Conservation (phyloP, 2,113 vertebrate species). For the Brachyhypopomus gauderio region DNA sequence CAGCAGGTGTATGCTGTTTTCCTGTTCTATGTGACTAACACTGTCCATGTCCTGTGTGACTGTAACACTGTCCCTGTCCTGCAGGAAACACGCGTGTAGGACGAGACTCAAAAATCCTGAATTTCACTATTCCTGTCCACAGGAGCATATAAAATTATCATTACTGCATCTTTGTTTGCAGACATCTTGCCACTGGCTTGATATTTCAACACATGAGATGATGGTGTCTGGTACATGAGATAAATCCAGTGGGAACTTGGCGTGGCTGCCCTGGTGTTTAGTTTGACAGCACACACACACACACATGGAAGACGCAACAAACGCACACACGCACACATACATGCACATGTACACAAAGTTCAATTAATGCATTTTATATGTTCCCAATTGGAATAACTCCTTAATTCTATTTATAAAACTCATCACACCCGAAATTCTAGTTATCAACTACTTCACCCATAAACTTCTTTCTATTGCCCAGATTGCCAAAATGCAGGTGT, state of each 20-base stretch:
- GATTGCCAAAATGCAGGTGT: not conserved
- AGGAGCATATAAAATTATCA: no score
- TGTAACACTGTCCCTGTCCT: not conserved
- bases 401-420: not conserved
- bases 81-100: no score
- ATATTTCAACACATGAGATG: not conserved
- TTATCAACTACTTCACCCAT: not conserved
- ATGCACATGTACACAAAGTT: not conserved
- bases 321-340: not conserved
- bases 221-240: not conserved
- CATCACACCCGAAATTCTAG: not conserved
- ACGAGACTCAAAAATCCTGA: no score
- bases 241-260: not conserved
- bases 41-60: not conserved
- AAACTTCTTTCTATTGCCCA: not conserved
- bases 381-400: not conserved
- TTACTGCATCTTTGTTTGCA: not conserved
- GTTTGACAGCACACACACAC: not conserved
- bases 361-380: not conserved
- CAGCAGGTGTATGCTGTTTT: no score
- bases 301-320: not conserved
- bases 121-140: no score
- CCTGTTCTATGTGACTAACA: not conserved
- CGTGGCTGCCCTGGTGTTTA: not conserved
- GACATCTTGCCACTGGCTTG: not conserved